phyloP scores from a whole-genome alignment of 1,140 invertebrate species.

The Trachelipus rathkii region DNA sequence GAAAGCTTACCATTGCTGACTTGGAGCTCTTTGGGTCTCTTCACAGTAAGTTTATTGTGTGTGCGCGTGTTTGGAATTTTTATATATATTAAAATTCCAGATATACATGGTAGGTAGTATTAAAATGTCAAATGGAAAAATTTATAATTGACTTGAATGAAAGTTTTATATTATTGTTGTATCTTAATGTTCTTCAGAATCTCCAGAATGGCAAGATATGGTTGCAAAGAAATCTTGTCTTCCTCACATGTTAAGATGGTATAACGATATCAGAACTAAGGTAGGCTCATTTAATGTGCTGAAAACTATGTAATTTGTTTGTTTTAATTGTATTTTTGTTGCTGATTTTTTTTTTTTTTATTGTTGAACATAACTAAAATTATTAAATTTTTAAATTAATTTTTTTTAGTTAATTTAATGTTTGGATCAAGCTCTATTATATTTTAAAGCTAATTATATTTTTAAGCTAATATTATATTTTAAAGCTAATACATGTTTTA shows the following conservation, averaged over 20 bases:
- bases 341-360: neutral
- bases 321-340: neutral
- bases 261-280: slow-evolving; percentile 50
- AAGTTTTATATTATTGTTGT: neutral
- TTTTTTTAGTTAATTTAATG: too few relatives aligned
- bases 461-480: neutral
- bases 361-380: too few relatives aligned
- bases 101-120: neutral
- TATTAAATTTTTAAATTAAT: too few relatives aligned
- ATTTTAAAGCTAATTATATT: neutral
- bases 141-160: neutral
- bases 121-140: neutral
- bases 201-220: slow-evolving; percentile 31
- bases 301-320: neutral
- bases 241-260: slow-evolving; percentile 32
- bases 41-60: slow-evolving; percentile 54
- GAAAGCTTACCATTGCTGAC: slow-evolving; percentile 78
- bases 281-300: slow-evolving; percentile 18
- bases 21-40: slow-evolving; percentile 75
- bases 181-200: slow-evolving; percentile 14
- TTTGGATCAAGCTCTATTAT: too few relatives aligned
- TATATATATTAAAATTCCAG: neutral
- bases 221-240: slow-evolving; percentile 22
- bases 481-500: too few relatives aligned
- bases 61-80: too few relatives aligned